These are phyloP conservation scores for Galeruca laticollis DNA, from an alignment of 2,888 invertebrate species.

Conservation along the genomic window DNA sequence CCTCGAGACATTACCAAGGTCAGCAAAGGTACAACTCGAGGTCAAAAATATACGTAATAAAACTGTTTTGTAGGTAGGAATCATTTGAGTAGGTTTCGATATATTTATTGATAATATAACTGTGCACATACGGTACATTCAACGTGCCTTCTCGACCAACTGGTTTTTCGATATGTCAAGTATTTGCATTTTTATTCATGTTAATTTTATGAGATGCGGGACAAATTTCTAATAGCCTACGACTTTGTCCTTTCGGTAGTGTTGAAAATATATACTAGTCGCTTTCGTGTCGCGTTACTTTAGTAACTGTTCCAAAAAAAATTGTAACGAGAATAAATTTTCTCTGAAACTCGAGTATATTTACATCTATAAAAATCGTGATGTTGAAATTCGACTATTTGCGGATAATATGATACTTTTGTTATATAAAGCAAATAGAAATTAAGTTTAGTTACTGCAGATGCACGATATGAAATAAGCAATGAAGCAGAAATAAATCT, in stretches of 20 bases:
- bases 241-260: neutral
- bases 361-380: too few species aligned
- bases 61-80: neutral
- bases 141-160: slow-evolving; percentile 7
- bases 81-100: neutral
- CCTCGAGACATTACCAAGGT: slow-evolving; percentile 17
- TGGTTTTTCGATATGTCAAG: slow-evolving; percentile 10
- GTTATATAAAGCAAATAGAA: too few species aligned
- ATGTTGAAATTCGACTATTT: too few species aligned
- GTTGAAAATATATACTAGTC: too few species aligned
- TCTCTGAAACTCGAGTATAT: too few species aligned
- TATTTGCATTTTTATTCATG: slow-evolving; percentile 6
- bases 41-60: slow-evolving; percentile 8
- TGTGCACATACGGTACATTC: slow-evolving; percentile 9
- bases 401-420: too few species aligned
- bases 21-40: slow-evolving; percentile 23
- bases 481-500: too few species aligned
- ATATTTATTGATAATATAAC: neutral
- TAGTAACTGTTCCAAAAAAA: too few species aligned
- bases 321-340: too few species aligned
- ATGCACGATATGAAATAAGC: too few species aligned
- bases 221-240: neutral
- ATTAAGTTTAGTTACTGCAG: too few species aligned
- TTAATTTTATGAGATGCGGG: slow-evolving; percentile 9
- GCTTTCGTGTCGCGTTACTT: too few species aligned